Percentiles rank a stretch among this genome's conserved stretches.
phyloP scores from a whole-genome alignment of 30 jellyfish, hydroid and myxozoan species.

The Mastigias papua region DNA sequence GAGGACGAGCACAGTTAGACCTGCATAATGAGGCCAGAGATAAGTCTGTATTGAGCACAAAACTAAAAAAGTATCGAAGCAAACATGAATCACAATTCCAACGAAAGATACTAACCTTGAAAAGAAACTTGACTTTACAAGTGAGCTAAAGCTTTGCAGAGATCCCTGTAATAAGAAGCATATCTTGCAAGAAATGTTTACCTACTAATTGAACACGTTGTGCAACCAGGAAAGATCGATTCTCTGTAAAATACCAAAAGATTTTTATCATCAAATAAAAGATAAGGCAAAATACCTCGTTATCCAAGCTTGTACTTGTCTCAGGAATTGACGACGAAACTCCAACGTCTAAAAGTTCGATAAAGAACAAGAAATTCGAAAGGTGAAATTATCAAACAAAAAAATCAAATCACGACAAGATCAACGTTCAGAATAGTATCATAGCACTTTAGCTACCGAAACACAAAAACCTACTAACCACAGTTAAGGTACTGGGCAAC shows the following conservation, averaged over 20 bases:
- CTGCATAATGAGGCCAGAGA: too few relatives aligned
- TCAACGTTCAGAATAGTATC: too few relatives aligned
- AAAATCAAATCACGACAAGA: too few relatives aligned
- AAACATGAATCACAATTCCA: too few relatives aligned
- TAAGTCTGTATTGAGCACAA: too few relatives aligned
- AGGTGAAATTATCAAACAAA: not conserved
- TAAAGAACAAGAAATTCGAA: not conserved
- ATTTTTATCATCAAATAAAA: too few relatives aligned
- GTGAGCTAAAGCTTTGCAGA: conserved; percentile 76
- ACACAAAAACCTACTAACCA: not conserved
- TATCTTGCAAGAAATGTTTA: not conserved
- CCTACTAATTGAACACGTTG: not conserved
- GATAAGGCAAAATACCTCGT: conserved; percentile 34
- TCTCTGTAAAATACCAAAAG: not conserved
- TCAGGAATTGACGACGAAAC: conserved; percentile 60
- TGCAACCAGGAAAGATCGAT: too few relatives aligned
- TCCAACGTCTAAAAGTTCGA: conserved; percentile 7
- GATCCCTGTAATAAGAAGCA: conserved; percentile 57
- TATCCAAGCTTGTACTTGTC: conserved; percentile 42
- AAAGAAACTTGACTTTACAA: conserved; percentile 68
- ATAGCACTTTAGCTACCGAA: not conserved
- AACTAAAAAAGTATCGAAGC: too few relatives aligned
- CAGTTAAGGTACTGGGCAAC: not conserved
- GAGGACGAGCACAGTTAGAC: too few relatives aligned
- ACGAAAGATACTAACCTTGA: conserved; percentile 54